Evolutionary conservation across 1,140 invertebrate genomes (phyloP), one percentile per base, ranked within the genome.

Genomic region (Caenorhabditis remanei): DNA sequence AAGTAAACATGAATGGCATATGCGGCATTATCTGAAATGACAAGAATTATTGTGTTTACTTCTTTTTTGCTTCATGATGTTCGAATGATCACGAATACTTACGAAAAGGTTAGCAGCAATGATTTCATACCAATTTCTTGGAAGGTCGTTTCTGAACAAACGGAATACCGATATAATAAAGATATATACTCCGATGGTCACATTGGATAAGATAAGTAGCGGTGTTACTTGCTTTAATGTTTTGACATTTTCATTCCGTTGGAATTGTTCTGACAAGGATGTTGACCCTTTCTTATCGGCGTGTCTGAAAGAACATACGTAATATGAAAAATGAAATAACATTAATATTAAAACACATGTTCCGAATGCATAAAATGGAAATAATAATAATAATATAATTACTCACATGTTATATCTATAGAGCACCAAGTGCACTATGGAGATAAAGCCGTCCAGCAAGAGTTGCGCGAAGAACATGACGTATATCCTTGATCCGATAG

Each of bases 321-420:
- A 32, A 32, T 32, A 1, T 32, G 32, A 32, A 32, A 32, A 1
- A 1, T 32, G 32, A 32, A 32, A 32, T 32, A 32, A 1, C 2
- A 2, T 32, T 32, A 32, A 32, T 32, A 32, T 32, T 32, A 32
- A 48, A 61, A 21, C 24, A 67, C 50, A 53, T 53, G 50, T 53
- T 63, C 21, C 19, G 8, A 24, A 58, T 14, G n/a, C 19, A 19
- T 19, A 58, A n/a, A n/a, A 58, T n/a, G 6, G 0, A 58, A 19
- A 7, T 58, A 19, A 16, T 53, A 4, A 58, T n/a, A 8, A 14
- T 58, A 7, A 21, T 58, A 13, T 40, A 3, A 32, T 32, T 21
- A 63, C 46, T 79, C 14, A 79, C 71, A 53, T 79, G 21, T 79
- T 79, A 24, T 79, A 79, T 79, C 71, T 48, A 50, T 79, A 79